phyloP scores from a whole-genome alignment of 35 echinoderm and acorn worm genomes.

The Heliocidaris tuberculata region DNA sequence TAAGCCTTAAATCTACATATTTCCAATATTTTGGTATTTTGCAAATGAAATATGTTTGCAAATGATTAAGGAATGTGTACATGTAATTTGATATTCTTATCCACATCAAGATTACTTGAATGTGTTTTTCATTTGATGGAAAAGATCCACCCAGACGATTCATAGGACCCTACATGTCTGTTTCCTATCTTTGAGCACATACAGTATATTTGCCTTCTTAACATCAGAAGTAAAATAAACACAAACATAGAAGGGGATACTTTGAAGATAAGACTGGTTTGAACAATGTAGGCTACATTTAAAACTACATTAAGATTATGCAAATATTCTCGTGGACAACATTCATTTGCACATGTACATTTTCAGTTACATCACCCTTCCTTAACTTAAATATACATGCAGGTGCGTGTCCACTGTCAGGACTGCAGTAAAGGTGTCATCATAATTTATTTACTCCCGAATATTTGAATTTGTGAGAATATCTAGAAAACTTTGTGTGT shows the following conservation, averaged over 20 bases:
- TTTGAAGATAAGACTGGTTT: neutral
- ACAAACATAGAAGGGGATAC: neutral
- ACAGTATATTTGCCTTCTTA: neutral
- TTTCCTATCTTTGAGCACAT: neutral
- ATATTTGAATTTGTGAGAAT: conserved; percentile 6
- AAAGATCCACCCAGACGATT: too few species aligned
- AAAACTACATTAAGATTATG: neutral
- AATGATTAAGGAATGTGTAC: too few species aligned
- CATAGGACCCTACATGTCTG: neutral
- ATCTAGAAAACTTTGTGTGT: neutral
- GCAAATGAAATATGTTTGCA: neutral
- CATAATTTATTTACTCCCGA: neutral
- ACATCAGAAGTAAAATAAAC: neutral
- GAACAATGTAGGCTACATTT: neutral
- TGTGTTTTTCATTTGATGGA: neutral
- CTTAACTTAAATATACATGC: neutral
- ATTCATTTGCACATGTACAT: neutral
- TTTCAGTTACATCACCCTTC: neutral
- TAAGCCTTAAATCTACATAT: neutral
- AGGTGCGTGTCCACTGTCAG: neutral
- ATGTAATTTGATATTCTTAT: neutral
- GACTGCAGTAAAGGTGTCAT: neutral
- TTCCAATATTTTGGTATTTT: neutral
- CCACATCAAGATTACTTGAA: neutral
- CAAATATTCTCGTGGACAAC: neutral